Base-by-base conservation (phyloP, 2,113 vertebrate genomes). In the Odocoileus hemionus region DNA sequence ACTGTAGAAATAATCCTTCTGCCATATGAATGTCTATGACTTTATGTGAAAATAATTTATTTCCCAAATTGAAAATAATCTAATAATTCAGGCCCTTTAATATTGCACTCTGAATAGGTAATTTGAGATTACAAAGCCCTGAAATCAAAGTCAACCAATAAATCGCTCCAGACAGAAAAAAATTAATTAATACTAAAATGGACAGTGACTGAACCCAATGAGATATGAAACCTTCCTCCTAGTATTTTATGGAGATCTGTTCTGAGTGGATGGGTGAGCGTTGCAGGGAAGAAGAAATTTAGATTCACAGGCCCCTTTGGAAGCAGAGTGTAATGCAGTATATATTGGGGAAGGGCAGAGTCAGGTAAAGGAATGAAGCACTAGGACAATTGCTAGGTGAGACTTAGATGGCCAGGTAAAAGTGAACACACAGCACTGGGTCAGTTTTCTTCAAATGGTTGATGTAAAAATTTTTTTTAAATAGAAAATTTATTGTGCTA, bases 41-140 rank as follows among this genome's bases (percentile, higher is more conserved):
- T 78, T 89, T 78, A 86, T 50, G 26, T 33, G 33, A 95, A 96
- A 91, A 96, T 43, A 57, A 96, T 74, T 88, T 88, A 83, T 64
- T 91, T 83, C 33, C 55, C 52, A 94, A 93, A 70, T 19, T 78
- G 25, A 91, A 50, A 89, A 61, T 64, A 54, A n/a, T 57, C 39
- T 74, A 85, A 21, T 58, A 91, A 30, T 15, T 91, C 26, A 70
- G 17, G 50, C 28, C 21, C 36, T 86, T 58, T 57, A 60, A 74
- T 55, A 47, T 15, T 7, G 26, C 6, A 28, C 52, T 6, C n/a
- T 79, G 1, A 67, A 4, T 58, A 47, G 19, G 19, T 39, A 74
- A 91, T 52, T 47, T 83, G 70, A 50, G 70, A 21, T 86, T 67
- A 80, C n/a, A 78, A 58, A 91, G 10, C 2, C 84, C 61, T 87